Base-by-base conservation (phyloP, 1,140 invertebrate species). In the Stratiolaelaps scimitus region DNA sequence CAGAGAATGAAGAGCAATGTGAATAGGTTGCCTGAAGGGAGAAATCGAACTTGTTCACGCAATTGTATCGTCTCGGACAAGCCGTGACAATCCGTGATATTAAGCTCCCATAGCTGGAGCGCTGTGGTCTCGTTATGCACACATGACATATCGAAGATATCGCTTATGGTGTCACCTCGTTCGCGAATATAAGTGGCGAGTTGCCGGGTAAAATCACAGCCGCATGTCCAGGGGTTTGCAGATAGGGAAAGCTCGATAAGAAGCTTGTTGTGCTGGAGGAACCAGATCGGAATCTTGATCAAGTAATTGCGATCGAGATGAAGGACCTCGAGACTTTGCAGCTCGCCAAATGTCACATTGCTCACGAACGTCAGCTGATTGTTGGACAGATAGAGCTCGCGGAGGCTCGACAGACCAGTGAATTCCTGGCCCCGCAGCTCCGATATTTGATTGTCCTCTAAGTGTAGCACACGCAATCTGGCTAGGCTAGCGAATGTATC, bases 401-500 rank as follows among this genome's bases (percentile, higher is more conserved):
- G 79, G 68, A 92, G 78, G n/a, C 56, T 20, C 23, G 71, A 40
- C 69, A 92, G 75, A 65, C 84, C 83, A 66, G 84, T 83, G 72
- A 92, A 83, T 77, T 91, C 88, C 73, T 84, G 87, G 45, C 88
- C 88, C 64, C 84, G 76, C 66, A 92, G 75, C 68, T 85, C 81
- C 71, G 84, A 83, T n/a, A 92, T 82, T 65, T 82, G 80, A 75
- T 92, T 92, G 71, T 87, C 84, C 76, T 91, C 87, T 71, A 91
- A 79, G 10, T 40, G 34, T 40, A 40, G 34, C 34, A 40, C 34
- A 5, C 69, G 69, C 0, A 76, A 69, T 46, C 86, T 80, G 48
- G 81, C 81, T 71, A 88, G 80, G 40, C 88, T 88, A 75, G 84
- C 88, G 76, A 92, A 92, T 4, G 88, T 89, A 72, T 87, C 84